phyloP scores from a whole-genome alignment of 2,113 vertebrate species.

The Psilopogon haemacephalus region DNA sequence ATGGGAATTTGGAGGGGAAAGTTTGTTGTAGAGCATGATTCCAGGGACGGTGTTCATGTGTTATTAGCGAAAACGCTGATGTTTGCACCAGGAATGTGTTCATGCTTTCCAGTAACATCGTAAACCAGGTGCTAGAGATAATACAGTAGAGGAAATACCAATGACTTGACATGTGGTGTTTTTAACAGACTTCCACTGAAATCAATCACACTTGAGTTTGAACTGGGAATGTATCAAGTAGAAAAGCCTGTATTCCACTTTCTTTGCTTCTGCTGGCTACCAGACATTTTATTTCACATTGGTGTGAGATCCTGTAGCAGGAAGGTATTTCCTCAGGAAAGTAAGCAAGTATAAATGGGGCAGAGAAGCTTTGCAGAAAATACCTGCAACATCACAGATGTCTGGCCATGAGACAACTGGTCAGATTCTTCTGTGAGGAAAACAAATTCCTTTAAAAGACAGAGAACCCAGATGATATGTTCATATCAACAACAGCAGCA shows the following conservation, averaged over 20 bases:
- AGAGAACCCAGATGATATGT: not conserved
- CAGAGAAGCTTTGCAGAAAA: not conserved
- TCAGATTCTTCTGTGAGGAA: not conserved
- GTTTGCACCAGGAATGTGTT: not conserved
- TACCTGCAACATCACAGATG: not conserved
- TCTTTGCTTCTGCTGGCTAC: constrained; percentile 8
- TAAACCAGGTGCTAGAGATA: constrained; percentile 51
- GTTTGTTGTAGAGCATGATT: not conserved
- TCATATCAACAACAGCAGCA: not conserved
- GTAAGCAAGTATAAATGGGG: not conserved
- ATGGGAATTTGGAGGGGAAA: not conserved
- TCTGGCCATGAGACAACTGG: not conserved
- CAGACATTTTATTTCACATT: constrained; percentile 30
- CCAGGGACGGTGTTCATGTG: not conserved
- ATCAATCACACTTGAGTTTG: not conserved
- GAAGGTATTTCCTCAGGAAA: constrained; percentile 45
- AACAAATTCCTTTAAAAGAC: not conserved
- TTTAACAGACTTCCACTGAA: constrained; percentile 24
- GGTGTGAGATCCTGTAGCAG: constrained; percentile 23
- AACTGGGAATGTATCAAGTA: not conserved
- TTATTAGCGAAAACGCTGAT: not conserved
- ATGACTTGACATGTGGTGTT: not conserved
- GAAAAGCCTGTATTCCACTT: not conserved
- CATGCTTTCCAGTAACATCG: constrained; percentile 26
- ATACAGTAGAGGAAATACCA: constrained; percentile 31